Evolutionary conservation across 2,888 invertebrate genomes (phyloP).

Genomic region (Drosophila siamana): DNA sequence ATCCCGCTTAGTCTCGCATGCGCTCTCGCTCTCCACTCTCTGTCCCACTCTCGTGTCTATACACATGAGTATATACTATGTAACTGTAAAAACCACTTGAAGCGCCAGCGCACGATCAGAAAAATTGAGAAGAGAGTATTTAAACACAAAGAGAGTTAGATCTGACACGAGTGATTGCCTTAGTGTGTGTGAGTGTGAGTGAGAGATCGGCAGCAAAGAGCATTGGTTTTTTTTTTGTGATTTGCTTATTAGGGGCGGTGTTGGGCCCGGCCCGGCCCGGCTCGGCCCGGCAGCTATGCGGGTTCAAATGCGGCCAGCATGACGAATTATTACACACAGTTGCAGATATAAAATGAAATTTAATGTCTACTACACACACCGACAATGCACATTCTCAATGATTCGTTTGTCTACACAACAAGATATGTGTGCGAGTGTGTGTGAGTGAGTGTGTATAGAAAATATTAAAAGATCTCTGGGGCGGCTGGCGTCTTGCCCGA

Average conservation of each 20-base stretch:
- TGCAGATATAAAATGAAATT: constrained; percentile 64
- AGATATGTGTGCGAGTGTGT: no score
- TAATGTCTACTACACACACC: constrained; percentile 50
- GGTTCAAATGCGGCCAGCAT: constrained; percentile 79
- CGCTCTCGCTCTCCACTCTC: constrained; percentile 7
- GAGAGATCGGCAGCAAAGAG: constrained; percentile 36
- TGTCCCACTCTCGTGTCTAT: constrained; percentile 23
- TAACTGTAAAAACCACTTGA: constrained; percentile 76
- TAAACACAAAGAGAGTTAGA: constrained; percentile 40
- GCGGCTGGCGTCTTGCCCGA: constrained; percentile 58
- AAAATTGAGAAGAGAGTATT: constrained; percentile 33
- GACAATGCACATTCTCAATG: constrained; percentile 66
- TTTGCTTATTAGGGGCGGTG: constrained; percentile 74
- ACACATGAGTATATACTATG: constrained; percentile 52
- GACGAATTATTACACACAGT: constrained; percentile 77
- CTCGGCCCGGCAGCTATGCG: constrained; percentile 66
- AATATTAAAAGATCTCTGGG: constrained; percentile 62
- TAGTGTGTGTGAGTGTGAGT: constrained; percentile 7
- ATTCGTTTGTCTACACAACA: constrained; percentile 23
- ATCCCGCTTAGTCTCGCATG: not conserved
- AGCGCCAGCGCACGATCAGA: constrained; percentile 62
- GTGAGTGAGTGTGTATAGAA: constrained; percentile 34
- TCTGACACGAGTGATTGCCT: constrained; percentile 5
- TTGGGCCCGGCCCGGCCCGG: constrained; percentile 61
- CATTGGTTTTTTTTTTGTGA: constrained; percentile 22